Base-by-base conservation (phyloP, 2,797 vertebrate genomes). In the Dipus sagitta region DNA sequence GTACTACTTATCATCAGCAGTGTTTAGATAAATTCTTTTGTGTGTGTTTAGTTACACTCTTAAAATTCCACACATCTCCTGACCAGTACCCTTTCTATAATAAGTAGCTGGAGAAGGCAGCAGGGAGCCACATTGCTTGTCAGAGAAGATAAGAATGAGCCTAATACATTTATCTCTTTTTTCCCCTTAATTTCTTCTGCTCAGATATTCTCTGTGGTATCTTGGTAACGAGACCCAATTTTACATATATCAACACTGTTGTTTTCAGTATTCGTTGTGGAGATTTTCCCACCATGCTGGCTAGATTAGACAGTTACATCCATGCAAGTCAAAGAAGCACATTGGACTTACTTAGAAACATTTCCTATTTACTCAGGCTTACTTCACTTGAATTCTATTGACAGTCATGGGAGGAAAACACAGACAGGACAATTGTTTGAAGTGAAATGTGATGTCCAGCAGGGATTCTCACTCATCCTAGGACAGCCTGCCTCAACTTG, bases 351-450 rank as follows among this genome's bases (percentile, higher is more conserved):
- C 78, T 72, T 65, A 64, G 80, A 85, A 92, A 32, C n/a, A 67
- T 74, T 70, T 82, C 52, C 68, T 71, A 58, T 91, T 78, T 86
- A 75, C 62, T 24, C 28, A 85, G 23, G n/a, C 68, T 84, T 52
- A 65, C 30, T 85, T 92, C 30, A 86, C 58, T 79, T 94, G 64
- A 95, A 30, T 93, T 94, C 58, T 95, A 71, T 74, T 93, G 90
- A 78, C 64, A 90, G 58, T 83, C 52, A 24, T 6, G 42, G n/a
- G 2, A 1, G 1, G 42, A 58, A 80, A 70, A 20, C 18, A 60
- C 84, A 62, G 84, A 60, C 52, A 32, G 24, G 60, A 64, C 26
- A 71, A 70, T 90, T 70, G 86, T 75, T 91, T 87, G 76, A 71
- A 64, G 64, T 80, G 82, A 86, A 92, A 72, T 38, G 47, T 71